Conservation (phyloP, 2,113 vertebrate species). For the Pseudorasbora parva region DNA sequence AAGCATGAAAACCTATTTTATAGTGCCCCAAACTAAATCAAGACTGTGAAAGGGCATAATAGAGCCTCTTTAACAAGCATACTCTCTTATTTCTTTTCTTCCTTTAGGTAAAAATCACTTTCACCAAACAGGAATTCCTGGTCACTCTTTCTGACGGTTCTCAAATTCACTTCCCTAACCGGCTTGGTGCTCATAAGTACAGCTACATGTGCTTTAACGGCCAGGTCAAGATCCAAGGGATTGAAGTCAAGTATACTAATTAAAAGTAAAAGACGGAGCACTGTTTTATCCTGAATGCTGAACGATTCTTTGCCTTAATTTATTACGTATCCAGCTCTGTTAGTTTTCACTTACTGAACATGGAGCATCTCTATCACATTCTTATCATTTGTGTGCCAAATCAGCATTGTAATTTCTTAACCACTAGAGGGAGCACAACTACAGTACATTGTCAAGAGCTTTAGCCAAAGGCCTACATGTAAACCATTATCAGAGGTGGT, state of each 20-base stretch:
- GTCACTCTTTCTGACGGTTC: slow-evolving; percentile 71
- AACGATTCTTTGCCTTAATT: not conserved
- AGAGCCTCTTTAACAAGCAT: not conserved
- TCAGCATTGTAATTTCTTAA: not conserved
- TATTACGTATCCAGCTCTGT: not conserved
- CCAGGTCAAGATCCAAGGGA: slow-evolving; percentile 61
- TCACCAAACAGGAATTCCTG: slow-evolving; percentile 70
- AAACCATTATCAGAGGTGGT: not conserved
- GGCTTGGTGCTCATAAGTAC: slow-evolving; percentile 70
- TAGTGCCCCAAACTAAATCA: no score
- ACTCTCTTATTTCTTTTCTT: not conserved
- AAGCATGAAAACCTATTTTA: no score
- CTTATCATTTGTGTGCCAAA: not conserved
- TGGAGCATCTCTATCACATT: not conserved
- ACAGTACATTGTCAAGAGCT: not conserved
- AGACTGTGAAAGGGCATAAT: no score
- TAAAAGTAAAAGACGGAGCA: not conserved
- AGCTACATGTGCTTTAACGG: slow-evolving; percentile 64
- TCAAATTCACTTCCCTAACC: slow-evolving; percentile 76
- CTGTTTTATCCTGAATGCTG: not conserved
- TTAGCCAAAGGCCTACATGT: not conserved
- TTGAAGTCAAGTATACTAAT: slow-evolving; percentile 70
- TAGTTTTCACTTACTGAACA: not conserved
- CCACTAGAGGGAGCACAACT: slow-evolving; percentile 40
- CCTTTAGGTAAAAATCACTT: slow-evolving; percentile 68